These are phyloP conservation scores for Phaetusa simplex DNA, from an alignment of 2,113 vertebrate genomes.

Conservation along the genomic window DNA sequence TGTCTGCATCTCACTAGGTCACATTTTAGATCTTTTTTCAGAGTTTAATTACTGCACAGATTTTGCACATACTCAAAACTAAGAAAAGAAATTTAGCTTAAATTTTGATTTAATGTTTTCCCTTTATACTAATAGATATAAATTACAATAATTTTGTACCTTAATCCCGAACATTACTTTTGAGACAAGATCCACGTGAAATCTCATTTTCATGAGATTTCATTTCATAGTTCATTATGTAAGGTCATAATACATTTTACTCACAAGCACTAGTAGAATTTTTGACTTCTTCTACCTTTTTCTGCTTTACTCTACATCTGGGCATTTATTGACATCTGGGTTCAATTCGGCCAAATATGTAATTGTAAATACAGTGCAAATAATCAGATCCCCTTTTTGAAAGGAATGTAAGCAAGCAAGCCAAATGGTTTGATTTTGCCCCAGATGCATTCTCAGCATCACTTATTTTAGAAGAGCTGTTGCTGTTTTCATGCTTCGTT, in stretches of 20 bases:
- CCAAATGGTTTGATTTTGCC: not conserved
- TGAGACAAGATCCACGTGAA: not conserved
- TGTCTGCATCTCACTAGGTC: not conserved
- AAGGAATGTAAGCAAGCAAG: not conserved
- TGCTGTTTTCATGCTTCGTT: not conserved
- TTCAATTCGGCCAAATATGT: not conserved
- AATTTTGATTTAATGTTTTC: not conserved
- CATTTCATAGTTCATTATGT: not conserved
- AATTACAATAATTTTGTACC: not conserved
- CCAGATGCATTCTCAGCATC: not conserved
- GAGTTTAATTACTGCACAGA: not conserved
- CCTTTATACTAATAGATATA: not conserved
- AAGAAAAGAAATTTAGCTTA: not conserved
- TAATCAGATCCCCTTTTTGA: not conserved
- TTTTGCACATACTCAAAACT: not conserved
- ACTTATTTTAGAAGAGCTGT: not conserved
- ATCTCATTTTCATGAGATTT: too few species aligned
- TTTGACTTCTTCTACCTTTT: not conserved
- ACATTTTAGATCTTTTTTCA: not conserved
- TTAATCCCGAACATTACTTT: not conserved
- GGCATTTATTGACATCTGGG: conserved; percentile 10
- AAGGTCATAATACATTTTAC: not conserved
- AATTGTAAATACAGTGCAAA: not conserved
- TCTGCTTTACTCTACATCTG: not conserved
- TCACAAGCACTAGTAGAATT: not conserved